Base-by-base conservation (phyloP, 2,797 vertebrate species). In the Sebastes trivittatus region DNA sequence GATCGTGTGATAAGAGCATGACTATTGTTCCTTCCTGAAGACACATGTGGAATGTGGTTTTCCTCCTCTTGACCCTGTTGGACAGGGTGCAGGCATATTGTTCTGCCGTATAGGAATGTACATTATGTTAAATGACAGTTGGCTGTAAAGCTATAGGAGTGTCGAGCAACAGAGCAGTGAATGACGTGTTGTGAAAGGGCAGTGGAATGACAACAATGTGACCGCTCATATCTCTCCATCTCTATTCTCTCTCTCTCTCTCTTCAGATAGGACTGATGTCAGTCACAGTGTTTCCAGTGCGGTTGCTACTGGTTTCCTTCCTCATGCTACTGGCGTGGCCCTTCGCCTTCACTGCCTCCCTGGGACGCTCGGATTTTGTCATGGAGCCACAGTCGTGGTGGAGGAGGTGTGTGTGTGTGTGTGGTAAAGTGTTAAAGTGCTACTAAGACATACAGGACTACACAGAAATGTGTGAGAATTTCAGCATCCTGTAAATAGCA, bases 271-370 rank as follows among this genome's bases (percentile, higher is more conserved):
- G 94, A 49, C 78, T 98, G 93, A 97, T 99, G 98, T 97, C 97
- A 0, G 88, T 98, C 67, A 99, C 98, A 0, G 93, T 99, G 58
- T 98, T 99, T 82, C 98, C 98, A 0, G 85, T 99, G 83, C 97
- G 98, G 22, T 96, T 99, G 75, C 96, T 98, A 73, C 92, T 98
- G 7, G 97, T 97, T 7, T 96, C 95, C 56, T 97, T 97, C 92
- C 91, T 98, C 97, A 99, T 99, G 98, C 92, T 99, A 83, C 89
- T 99, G 87, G 98, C 97, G n/a, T 99, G 98, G 98, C 98, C 98
- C 59, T 96, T 99, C 30, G 97, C 98, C 0, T 97, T 98, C 74
- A 52, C 96, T 4, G 97, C 97, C 67, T 95, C 97, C 0, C 89
- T 98, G 88, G 96, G 97, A 56, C 95, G 96, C 30, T 94, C 95